phyloP scores from a whole-genome alignment of 1,140 invertebrate species.

The Amphibalanus amphitrite region DNA sequence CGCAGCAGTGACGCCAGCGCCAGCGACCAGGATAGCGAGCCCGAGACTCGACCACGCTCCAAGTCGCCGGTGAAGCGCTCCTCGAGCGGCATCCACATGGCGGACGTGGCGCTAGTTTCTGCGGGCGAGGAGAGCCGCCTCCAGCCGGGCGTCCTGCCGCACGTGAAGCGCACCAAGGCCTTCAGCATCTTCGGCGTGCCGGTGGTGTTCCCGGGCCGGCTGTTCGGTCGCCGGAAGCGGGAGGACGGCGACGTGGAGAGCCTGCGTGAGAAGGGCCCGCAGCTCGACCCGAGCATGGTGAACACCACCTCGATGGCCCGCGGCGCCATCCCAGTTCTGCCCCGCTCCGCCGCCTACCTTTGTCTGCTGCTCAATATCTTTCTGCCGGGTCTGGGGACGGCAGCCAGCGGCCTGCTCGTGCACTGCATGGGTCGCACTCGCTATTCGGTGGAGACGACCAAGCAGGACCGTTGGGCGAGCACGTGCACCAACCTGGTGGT shows the following conservation, averaged over 20 bases:
- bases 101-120: neutral
- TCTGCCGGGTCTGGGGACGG: constrained; percentile 69
- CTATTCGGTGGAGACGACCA: constrained; percentile 51
- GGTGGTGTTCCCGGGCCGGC: neutral
- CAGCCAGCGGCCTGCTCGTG: constrained; percentile 68
- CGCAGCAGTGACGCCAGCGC: too few species aligned
- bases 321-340: constrained; percentile 73
- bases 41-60: neutral
- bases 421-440: constrained; percentile 73
- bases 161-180: neutral
- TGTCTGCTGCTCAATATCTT: constrained; percentile 71
- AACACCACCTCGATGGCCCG: constrained; percentile 67
- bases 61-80: neutral
- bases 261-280: constrained; percentile 32
- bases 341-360: constrained; percentile 59
- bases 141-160: neutral
- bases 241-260: neutral
- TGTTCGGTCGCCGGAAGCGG: neutral
- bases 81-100: neutral
- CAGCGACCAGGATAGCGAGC: too few species aligned
- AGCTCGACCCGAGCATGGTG: constrained; percentile 47
- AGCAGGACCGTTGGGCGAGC: constrained; percentile 49
- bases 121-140: neutral
- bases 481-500: constrained; percentile 64
- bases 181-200: neutral